Percentiles rank a stretch among this genome's conserved stretches.
Evolutionary conservation across 2,113 vertebrate species (phyloP).

Genomic region (Aldabrachelys gigantea): DNA sequence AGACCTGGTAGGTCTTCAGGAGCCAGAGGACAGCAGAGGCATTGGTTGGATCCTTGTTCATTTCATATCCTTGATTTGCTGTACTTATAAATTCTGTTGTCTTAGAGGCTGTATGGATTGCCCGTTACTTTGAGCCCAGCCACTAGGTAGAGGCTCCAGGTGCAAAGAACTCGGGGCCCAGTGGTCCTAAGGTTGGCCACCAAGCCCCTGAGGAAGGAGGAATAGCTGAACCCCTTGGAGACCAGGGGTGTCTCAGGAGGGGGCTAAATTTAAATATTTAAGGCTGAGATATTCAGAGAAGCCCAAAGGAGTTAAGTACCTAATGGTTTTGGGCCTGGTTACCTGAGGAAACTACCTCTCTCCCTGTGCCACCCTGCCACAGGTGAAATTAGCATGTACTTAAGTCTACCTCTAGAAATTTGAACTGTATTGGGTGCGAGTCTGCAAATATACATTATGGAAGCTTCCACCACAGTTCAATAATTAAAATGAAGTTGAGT

Average conservation of each 20-base stretch:
- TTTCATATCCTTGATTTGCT: neutral
- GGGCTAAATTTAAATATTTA: neutral
- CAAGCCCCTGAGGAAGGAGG: neutral
- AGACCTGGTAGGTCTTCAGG: neutral
- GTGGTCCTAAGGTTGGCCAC: neutral
- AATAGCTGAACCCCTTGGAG: neutral
- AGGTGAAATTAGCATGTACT: neutral
- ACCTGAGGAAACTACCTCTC: neutral
- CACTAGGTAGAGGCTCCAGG: neutral
- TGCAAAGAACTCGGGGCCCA: neutral
- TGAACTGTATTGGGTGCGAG: neutral
- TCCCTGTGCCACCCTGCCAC: neutral
- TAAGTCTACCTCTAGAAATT: neutral
- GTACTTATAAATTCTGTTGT: neutral
- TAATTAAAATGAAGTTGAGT: neutral
- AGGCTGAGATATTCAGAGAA: neutral
- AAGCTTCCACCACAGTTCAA: neutral
- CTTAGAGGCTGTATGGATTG: neutral
- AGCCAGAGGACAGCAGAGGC: neutral
- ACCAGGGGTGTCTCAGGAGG: neutral
- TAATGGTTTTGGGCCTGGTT: neutral
- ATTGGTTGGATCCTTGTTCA: neutral
- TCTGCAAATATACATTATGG: neutral
- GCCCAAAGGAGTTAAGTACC: neutral
- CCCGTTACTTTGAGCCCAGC: neutral